Conservation (phyloP, 2,888 invertebrate species). For the Platycnemis pennipes region DNA sequence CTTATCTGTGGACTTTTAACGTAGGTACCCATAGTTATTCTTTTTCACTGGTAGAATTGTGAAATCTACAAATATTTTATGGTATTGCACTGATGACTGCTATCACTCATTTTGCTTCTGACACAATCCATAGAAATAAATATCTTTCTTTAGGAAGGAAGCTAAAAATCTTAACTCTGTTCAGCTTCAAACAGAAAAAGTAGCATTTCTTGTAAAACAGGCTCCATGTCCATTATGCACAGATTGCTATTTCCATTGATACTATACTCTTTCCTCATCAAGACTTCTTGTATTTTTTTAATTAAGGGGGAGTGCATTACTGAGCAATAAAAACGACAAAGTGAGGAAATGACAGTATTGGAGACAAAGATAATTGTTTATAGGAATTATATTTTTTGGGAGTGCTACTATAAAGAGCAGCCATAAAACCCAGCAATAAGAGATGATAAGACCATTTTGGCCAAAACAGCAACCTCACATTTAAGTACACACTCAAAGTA, state of each 20-base stretch:
- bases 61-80: background rate
- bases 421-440: slow-evolving; percentile 65
- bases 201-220: slow-evolving; percentile 41
- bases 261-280: slow-evolving; percentile 38
- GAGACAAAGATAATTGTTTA: slow-evolving; percentile 66
- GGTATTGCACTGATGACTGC: slow-evolving; percentile 3
- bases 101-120: background rate
- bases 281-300: slow-evolving; percentile 38
- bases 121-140: background rate
- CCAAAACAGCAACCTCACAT: slow-evolving; percentile 66
- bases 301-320: slow-evolving; percentile 58
- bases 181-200: slow-evolving; percentile 35
- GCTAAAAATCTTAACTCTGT: background rate
- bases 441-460: slow-evolving; percentile 64
- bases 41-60: background rate
- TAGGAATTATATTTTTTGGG: slow-evolving; percentile 63
- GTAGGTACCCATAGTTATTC: background rate
- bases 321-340: slow-evolving; percentile 64
- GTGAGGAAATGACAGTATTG: slow-evolving; percentile 65
- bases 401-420: slow-evolving; percentile 57
- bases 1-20: background rate
- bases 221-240: slow-evolving; percentile 30
- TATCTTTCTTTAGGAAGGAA: slow-evolving; percentile 12
- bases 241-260: slow-evolving; percentile 46
- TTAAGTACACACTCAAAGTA: slow-evolving; percentile 66